These are phyloP conservation scores for Heterodera schachtii DNA, from an alignment of 1,140 invertebrate genomes.

Conservation along the genomic window DNA sequence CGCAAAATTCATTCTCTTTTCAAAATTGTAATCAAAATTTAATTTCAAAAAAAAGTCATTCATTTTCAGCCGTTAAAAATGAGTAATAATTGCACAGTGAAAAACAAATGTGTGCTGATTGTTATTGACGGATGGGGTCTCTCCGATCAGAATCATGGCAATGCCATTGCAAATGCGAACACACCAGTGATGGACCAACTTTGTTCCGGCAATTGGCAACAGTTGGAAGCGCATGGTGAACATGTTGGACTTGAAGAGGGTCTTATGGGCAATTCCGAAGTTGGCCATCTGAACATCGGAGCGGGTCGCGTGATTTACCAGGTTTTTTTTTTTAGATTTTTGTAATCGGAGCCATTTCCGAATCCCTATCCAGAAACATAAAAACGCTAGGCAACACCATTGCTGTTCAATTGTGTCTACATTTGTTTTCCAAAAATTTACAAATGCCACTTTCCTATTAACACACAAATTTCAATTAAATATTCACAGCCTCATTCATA, in stretches of 20 bases:
- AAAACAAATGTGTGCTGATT: conserved; percentile 67
- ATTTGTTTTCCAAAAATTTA: too few species aligned
- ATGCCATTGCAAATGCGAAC: conserved; percentile 67
- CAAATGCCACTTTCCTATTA: too few species aligned
- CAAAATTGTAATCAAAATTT: too few species aligned
- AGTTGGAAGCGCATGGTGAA: conserved; percentile 68
- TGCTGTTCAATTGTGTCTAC: too few species aligned
- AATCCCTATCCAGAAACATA: too few species aligned
- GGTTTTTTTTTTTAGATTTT: too few species aligned
- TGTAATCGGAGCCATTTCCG: too few species aligned
- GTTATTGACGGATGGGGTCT: conserved; percentile 69
- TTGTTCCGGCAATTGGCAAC: conserved; percentile 66
- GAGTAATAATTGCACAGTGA: conserved; percentile 50
- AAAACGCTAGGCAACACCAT: too few species aligned
- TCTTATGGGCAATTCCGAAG: conserved; percentile 70
- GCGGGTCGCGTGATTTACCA: conserved; percentile 70
- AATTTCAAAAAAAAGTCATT: background rate
- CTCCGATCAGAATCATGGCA: conserved; percentile 65
- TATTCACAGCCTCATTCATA: too few species aligned
- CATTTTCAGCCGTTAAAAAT: conserved; percentile 24
- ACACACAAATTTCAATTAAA: too few species aligned
- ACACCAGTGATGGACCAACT: conserved; percentile 68
- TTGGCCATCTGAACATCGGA: conserved; percentile 70
- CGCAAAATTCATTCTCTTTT: too few species aligned
- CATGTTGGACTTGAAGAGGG: conserved; percentile 69